phyloP scores from a whole-genome alignment of 2,888 invertebrate species.

The Eupithecia insigniata region DNA sequence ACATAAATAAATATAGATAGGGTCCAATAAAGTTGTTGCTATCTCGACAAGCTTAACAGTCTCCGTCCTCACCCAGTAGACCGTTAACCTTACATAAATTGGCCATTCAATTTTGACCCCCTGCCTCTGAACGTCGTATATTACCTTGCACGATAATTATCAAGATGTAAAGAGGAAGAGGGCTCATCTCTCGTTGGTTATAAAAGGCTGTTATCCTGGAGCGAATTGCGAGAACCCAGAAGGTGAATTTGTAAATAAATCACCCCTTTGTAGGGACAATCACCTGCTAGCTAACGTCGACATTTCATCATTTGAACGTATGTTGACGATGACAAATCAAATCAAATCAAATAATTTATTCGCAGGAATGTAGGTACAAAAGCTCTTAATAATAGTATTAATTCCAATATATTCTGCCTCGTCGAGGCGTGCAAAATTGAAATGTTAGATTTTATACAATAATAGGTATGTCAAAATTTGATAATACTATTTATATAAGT shows the following conservation, averaged over 20 bases:
- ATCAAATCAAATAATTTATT: too few relatives aligned
- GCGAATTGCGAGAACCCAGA: slow-evolving; percentile 50
- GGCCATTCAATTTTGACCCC: slow-evolving; percentile 57
- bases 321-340: neutral
- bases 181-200: slow-evolving; percentile 56
- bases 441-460: too few relatives aligned
- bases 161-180: slow-evolving; percentile 47
- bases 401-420: too few relatives aligned
- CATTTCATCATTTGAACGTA: slow-evolving; percentile 36
- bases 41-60: slow-evolving; percentile 45
- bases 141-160: slow-evolving; percentile 45
- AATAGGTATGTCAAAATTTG: too few relatives aligned
- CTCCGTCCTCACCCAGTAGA: slow-evolving; percentile 47
- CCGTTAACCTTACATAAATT: slow-evolving; percentile 62
- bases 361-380: too few relatives aligned
- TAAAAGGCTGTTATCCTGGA: slow-evolving; percentile 54
- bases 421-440: too few relatives aligned
- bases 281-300: slow-evolving; percentile 60
- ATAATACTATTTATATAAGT: too few relatives aligned
- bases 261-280: slow-evolving; percentile 65
- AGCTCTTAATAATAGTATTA: too few relatives aligned
- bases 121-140: slow-evolving; percentile 40
- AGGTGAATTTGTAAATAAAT: slow-evolving; percentile 70
- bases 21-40: slow-evolving; percentile 48
- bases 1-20: slow-evolving; percentile 4